Base-by-base conservation (phyloP, 2,888 invertebrate genomes). In the Leptodirus hochenwartii region DNA sequence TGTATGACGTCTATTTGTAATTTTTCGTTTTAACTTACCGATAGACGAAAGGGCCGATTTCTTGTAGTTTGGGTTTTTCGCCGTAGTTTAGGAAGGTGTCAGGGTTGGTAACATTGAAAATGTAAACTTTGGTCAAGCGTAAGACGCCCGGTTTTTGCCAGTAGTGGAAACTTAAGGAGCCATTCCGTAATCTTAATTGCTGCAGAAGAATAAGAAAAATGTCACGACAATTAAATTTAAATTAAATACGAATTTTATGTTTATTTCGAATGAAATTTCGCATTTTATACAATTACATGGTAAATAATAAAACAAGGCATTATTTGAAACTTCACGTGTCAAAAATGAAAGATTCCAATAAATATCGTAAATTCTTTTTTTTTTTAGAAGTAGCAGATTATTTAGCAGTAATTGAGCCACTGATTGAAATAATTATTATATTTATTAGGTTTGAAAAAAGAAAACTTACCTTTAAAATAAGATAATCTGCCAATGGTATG, bases 101-200 rank as follows among this genome's bases (percentile, higher is more conserved):
- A 0, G 81, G 72, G 54, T 85, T 85, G 14, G 82, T 82, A 9
- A 85, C 78, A 57, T 85, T 85, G 62, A 82, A 85, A 45, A 85
- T 81, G 50, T 82, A 85, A 11, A 85, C 78, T 59, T 80, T 82
- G 39, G 84, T 84, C 34, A 84, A 58, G 34, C 84, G 61, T 38
- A 76, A 66, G 8, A 85, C 82, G 0, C 84, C 84, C 0, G 84
- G 84, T 43, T 76, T 73, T 47, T 84, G 82, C 84, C 84, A 84
- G 51, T 84, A 85, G 43, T 81, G 80, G 58, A 79, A 85, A 51
- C 81, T 79, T 23, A 85, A 48, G 0, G 82, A 81, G 8, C 81
- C 80, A 47, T 85, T 85, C 71, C 78, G 75, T 37, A 85, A 59
- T 50, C 72, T 71, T 40, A 84, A 59, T 61, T 84, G 81, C 84